Base-by-base conservation (phyloP, 1,140 invertebrate species). In the Phymorhynchus buccinoides region DNA sequence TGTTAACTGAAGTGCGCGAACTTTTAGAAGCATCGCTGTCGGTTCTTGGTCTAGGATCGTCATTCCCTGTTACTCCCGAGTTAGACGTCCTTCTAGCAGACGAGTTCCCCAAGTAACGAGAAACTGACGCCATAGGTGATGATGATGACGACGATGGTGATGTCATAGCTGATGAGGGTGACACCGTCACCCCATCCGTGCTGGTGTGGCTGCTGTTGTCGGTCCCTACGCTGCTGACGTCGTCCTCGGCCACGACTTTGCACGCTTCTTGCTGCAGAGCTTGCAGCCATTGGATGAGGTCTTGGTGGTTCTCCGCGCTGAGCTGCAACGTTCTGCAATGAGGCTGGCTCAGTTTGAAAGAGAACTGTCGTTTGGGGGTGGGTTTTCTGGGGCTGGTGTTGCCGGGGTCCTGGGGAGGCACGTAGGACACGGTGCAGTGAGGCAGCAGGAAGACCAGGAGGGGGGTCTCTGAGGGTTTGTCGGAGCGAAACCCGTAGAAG, bases 401-500 rank as follows among this genome's bases (percentile, higher is more conserved):
- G 35, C 37, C 27, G 14, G 39, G n/a, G n/a, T 30, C 22, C 87
- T 32, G 85, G 82, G 78, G 88, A 88, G n/a, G 87, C 0, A 90
- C 80, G 85, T 89, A 90, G 1, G 75, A 68, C 4, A 91, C 88
- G 7, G 68, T 80, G 82, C 89, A 89, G 18, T 88, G 88, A 16
- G 86, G 85, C 9, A 91, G 73, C 12, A 89, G 39, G n/a, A 89
- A 81, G 27, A 86, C 62, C 27, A 91, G 27, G 1, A 86, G 44
- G 0, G 90, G 84, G 66, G 27, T 84, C 35, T 91, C 89, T 0
- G 88, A 86, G 0, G 56, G 56, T 32, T 86, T 79, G 27, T 90
- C 84, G 1, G 88, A 87, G 80, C 88, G 90, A 71, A 91, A 91
- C 14, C 85, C 88, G 75, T 90, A 91, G 78, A 91, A 87, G 77